A percentile compares a stretch with the other conserved stretches of the same genome.
Conservation (phyloP, 2,113 vertebrate genomes). For the Fulica atra region DNA sequence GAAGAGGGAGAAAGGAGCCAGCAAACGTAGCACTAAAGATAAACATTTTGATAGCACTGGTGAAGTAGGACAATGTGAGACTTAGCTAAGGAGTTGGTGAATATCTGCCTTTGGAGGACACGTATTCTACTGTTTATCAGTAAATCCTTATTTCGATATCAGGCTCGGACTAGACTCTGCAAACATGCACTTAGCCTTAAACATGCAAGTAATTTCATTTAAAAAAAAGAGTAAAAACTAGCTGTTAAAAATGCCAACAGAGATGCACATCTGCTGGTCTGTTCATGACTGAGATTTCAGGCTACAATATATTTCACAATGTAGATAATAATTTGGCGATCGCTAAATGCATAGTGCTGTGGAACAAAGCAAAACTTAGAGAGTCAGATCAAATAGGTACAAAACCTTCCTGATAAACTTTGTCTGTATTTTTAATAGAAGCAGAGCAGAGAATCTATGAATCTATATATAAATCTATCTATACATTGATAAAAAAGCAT, state of each 20-base stretch:
- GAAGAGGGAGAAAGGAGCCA: background rate
- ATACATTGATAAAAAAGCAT: background rate
- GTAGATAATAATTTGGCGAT: background rate
- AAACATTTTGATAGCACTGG: background rate
- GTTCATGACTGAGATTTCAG: background rate
- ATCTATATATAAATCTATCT: background rate
- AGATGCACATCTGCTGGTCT: background rate
- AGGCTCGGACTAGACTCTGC: background rate
- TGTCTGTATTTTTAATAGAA: background rate
- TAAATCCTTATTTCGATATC: background rate
- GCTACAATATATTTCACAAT: background rate
- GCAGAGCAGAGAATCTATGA: background rate
- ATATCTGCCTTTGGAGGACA: background rate
- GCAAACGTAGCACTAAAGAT: background rate
- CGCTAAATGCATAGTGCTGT: background rate
- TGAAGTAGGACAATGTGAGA: background rate
- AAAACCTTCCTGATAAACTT: background rate
- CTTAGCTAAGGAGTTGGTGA: background rate
- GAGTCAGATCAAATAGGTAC: background rate
- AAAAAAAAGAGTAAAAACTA: background rate
- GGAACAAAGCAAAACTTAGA: background rate
- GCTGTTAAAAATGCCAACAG: background rate
- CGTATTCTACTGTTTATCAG: background rate
- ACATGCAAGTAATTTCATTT: background rate
- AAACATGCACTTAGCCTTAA: background rate